Evolutionary conservation across 2,888 invertebrate genomes (phyloP).

Genomic region (Macrosiphum euphorbiae): DNA sequence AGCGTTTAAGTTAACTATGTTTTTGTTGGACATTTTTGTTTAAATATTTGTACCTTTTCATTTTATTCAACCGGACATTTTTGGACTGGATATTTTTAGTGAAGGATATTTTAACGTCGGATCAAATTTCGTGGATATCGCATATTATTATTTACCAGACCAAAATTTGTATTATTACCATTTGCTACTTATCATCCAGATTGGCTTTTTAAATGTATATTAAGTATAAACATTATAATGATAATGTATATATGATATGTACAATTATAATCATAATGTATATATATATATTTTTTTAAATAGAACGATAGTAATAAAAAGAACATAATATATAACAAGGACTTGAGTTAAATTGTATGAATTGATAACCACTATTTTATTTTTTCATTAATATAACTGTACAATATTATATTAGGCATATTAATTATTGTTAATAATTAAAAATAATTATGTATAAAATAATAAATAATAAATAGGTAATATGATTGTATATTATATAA

Average conservation of each 20-base stretch:
- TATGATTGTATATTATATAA: background rate
- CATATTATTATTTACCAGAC: background rate
- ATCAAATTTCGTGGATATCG: too few relatives aligned
- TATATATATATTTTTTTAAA: background rate
- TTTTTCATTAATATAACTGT: background rate
- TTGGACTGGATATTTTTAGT: background rate
- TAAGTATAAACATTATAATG: background rate
- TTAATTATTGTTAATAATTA: background rate
- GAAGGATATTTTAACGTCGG: background rate
- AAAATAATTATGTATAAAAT: background rate
- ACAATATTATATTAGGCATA: background rate
- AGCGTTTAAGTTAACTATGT: too few relatives aligned
- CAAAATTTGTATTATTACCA: background rate
- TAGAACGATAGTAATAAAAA: background rate
- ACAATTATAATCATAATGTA: background rate
- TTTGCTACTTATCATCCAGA: background rate
- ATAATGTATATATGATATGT: background rate
- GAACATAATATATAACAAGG: background rate
- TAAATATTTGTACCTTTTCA: background rate
- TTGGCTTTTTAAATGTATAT: background rate
- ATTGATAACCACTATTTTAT: background rate
- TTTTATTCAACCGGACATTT: background rate
- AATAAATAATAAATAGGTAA: background rate
- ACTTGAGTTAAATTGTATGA: background rate
- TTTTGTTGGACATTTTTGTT: background rate